phyloP scores from a whole-genome alignment of 2,888 invertebrate species.

The Morinoia aosen region DNA sequence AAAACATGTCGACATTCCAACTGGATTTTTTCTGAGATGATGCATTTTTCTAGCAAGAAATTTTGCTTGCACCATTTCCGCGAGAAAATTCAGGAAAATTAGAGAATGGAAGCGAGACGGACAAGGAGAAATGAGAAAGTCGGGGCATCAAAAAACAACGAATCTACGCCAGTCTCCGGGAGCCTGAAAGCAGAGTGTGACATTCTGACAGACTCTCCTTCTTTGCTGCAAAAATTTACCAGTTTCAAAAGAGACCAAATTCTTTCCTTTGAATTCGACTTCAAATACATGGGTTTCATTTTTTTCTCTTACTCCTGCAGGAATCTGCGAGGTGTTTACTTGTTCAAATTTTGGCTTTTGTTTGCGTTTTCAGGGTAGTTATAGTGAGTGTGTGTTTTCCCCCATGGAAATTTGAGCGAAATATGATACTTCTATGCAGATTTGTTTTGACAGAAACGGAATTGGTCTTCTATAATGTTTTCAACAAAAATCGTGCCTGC shows the following conservation, averaged over 20 bases:
- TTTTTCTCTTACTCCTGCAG: not conserved
- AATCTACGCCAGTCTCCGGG: not conserved
- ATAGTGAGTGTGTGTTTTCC: no score
- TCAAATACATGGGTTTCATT: not conserved
- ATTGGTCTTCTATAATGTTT: no score
- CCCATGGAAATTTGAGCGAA: no score
- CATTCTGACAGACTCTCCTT: not conserved
- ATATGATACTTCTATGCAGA: no score
- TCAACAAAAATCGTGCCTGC: no score
- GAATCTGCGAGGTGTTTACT: no score
- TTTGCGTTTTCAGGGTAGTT: no score
- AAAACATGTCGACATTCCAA: not conserved
- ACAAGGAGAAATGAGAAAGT: not conserved
- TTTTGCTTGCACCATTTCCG: not conserved
- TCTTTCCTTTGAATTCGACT: not conserved
- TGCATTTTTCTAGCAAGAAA: not conserved
- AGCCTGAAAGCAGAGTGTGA: not conserved
- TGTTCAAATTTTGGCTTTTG: no score
- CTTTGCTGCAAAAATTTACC: not conserved
- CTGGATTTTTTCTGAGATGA: no score
- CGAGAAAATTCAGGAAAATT: not conserved
- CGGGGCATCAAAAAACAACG: not conserved
- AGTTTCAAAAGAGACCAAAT: not conserved
- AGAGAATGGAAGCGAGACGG: not conserved
- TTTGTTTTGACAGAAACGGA: no score